Evolutionary conservation across 2,888 invertebrate genomes (phyloP), one percentile per base, ranked within the genome.

Genomic region (Strigamia maritima): DNA sequence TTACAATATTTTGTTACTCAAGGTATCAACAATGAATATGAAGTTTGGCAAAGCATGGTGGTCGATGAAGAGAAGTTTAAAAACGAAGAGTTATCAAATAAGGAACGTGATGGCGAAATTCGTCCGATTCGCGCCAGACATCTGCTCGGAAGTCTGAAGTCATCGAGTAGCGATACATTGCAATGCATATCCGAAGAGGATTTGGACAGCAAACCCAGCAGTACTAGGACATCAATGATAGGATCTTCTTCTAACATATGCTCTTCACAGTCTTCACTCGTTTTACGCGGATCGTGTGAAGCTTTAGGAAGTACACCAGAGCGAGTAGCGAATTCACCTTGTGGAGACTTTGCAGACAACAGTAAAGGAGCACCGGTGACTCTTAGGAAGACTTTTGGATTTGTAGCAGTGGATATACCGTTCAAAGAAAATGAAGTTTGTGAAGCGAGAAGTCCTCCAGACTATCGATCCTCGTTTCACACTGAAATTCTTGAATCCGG

Each of bases 181-280:
- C 77, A 77, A 16, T 77, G 77, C 60, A 77, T 77, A 14, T 77
- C 77, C 4, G 77, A 77, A 77, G 77, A 77, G 26, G 77, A 77
- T 35, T 26, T 77, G 28, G 77, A 77, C 28, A 77, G 77, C 77
- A 77, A 77, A 54, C 77, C 77, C 16, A 77, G 77, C 54, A 77
- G 77, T 28, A 77, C 49, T 2, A 40, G 77, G 14, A 77, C 77
- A 10, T 77, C 77, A 1, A 35, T 77, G 22, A 22, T 77, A 1
- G 77, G 77, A 24, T 77, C 77, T 14, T 77, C 77, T 14, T 49
- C 77, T 2, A 77, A 77, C 35, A 77, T 77, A 22, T 77, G 77
- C 12, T 77, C 77, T 1, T 77, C 77, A 6, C 77, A 77, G 26
- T 77, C 77, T 44, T 77, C 77, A 10, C 35, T 77, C 22, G 77